Evolutionary conservation across 1,140 invertebrate genomes (phyloP).

Genomic region (Drosophila kikkawai): DNA sequence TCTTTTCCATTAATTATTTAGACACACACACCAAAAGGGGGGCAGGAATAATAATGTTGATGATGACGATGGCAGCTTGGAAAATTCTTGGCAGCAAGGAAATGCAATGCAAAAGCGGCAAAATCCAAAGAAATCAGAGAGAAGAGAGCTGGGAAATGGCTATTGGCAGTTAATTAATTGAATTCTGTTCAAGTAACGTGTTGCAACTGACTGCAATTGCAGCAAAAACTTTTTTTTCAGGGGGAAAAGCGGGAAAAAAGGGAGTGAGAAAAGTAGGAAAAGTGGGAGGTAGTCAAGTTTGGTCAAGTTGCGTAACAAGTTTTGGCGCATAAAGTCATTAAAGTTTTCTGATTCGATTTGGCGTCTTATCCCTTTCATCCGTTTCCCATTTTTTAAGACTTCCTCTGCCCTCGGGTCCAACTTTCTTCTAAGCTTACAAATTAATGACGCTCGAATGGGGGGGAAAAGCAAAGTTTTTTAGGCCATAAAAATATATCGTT

Average conservation of each 20-base stretch:
- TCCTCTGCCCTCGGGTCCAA: not conserved
- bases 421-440: conserved; percentile 53
- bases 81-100: not conserved
- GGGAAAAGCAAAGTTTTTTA: conserved; percentile 5
- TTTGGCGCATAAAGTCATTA: conserved; percentile 80
- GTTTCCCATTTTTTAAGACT: conserved; percentile 16
- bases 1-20: conserved; percentile 77
- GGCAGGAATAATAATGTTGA: conserved; percentile 25
- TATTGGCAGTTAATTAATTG: conserved; percentile 78
- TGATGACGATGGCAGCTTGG: not conserved
- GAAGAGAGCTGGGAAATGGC: conserved; percentile 15
- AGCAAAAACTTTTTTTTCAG: conserved; percentile 16
- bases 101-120: conserved; percentile 14
- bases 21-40: conserved; percentile 19
- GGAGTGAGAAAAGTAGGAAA: not conserved
- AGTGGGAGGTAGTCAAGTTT: conserved; percentile 21
- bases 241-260: not conserved
- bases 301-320: conserved; percentile 58
- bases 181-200: conserved; percentile 58
- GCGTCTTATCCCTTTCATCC: conserved; percentile 26
- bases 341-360: conserved; percentile 74
- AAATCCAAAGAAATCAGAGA: not conserved
- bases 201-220: conserved; percentile 39
- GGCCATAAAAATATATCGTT: conserved; percentile 36
- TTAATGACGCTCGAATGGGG: conserved; percentile 43